A percentile compares a stretch with the other conserved stretches of the same genome.
Evolutionary conservation across 2,797 vertebrate genomes (phyloP).

Genomic region (Meriones psammophilus): DNA sequence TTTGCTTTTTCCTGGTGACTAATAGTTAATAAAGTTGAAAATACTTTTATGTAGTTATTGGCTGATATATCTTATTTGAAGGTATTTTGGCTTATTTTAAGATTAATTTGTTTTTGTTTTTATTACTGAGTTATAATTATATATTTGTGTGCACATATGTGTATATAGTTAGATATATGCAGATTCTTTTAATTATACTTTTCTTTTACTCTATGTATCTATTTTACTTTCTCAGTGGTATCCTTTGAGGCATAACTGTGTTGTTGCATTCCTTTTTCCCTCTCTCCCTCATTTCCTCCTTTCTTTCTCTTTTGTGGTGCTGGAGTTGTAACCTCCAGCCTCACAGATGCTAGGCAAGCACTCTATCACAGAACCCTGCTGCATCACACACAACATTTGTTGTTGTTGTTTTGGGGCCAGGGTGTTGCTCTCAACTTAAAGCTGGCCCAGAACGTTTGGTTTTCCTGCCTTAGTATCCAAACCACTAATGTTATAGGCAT

Average conservation of each 20-base stretch:
- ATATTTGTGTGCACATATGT: not conserved
- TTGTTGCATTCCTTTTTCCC: not conserved
- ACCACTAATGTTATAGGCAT: not conserved
- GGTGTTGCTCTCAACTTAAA: not conserved
- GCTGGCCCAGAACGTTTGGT: not conserved
- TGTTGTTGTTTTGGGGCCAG: not conserved
- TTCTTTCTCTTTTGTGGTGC: not conserved
- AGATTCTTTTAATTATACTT: not conserved
- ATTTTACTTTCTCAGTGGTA: not conserved
- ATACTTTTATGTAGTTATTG: not conserved
- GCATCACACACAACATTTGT: not conserved
- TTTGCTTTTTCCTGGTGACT: not conserved
- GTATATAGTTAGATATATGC: not conserved
- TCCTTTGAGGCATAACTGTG: not conserved
- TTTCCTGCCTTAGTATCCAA: not conserved
- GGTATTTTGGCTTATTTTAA: not conserved
- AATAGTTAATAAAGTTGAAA: not conserved
- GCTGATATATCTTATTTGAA: not conserved
- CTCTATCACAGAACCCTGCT: not conserved
- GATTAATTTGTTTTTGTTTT: not conserved
- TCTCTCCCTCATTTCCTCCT: too few relatives aligned
- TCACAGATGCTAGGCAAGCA: not conserved
- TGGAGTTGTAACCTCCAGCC: not conserved
- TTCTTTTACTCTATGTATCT: not conserved
- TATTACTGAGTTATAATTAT: not conserved